Conservation (phyloP, 2,113 vertebrate genomes). For the Smithornis capensis region DNA sequence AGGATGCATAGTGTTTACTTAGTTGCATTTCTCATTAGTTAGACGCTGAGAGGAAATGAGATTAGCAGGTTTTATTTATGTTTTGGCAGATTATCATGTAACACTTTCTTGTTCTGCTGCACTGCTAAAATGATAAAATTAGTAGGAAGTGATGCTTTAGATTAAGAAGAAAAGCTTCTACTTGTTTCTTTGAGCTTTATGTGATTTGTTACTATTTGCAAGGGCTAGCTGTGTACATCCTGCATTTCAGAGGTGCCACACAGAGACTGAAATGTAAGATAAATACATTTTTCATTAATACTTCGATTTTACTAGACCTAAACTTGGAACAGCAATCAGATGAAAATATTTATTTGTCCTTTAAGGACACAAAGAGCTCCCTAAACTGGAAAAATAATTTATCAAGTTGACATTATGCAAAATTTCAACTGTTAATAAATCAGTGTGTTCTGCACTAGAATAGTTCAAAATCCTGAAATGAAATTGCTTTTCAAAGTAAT, state of each 20-base stretch:
- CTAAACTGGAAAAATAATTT: neutral
- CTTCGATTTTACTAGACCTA: neutral
- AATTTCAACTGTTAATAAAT: neutral
- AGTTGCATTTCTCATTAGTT: conserved; percentile 18
- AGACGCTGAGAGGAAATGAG: neutral
- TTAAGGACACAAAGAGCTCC: neutral
- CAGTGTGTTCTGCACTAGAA: neutral
- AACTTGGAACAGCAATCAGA: neutral
- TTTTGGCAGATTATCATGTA: neutral
- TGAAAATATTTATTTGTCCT: conserved; percentile 14
- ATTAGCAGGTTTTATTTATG: conserved; percentile 24
- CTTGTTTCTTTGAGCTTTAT: neutral
- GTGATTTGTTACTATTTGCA: neutral
- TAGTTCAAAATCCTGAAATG: conserved; percentile 6
- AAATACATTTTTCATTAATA: neutral
- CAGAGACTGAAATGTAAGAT: neutral
- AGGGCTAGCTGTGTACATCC: neutral
- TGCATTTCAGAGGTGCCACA: neutral
- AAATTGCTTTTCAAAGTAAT: neutral
- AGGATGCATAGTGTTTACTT: neutral
- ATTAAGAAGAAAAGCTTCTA: neutral
- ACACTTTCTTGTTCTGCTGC: neutral
- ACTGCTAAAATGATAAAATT: neutral
- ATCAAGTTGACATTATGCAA: neutral
- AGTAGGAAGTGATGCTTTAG: neutral